phyloP scores from a whole-genome alignment of 1,140 invertebrate genomes.

The Psilanteris sp. region DNA sequence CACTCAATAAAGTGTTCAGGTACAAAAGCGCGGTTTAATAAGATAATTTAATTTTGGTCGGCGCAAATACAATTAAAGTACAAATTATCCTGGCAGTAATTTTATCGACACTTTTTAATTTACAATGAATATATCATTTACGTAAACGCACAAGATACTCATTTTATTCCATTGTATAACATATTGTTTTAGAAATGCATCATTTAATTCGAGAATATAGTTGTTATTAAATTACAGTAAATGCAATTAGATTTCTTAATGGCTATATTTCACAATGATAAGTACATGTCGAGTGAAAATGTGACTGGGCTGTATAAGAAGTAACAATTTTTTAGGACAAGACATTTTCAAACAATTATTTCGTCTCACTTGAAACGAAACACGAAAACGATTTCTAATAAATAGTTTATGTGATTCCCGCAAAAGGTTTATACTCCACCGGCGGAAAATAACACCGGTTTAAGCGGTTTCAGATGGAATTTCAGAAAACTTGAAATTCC shows the following conservation, averaged over 20 bases:
- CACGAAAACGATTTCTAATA: neutral
- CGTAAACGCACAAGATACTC: too few relatives aligned
- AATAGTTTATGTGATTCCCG: too few relatives aligned
- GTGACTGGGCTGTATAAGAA: neutral
- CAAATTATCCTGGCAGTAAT: too few relatives aligned
- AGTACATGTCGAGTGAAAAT: conserved; percentile 12
- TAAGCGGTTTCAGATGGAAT: too few relatives aligned
- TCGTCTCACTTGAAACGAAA: neutral
- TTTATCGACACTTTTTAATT: too few relatives aligned
- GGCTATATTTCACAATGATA: conserved; percentile 2
- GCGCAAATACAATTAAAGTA: conserved; percentile 12
- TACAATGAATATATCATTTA: too few relatives aligned
- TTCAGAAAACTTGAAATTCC: neutral
- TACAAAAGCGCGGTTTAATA: conserved; percentile 5
- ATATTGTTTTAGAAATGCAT: too few relatives aligned
- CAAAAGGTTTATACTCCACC: too few relatives aligned
- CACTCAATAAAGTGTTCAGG: conserved; percentile 19
- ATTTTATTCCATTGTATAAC: too few relatives aligned
- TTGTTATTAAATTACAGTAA: too few relatives aligned
- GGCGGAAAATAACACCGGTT: neutral
- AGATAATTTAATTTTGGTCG: conserved; percentile 2
- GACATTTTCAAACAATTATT: conserved; percentile 1
- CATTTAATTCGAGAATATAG: too few relatives aligned
- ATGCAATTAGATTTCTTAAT: too few relatives aligned
- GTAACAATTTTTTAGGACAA: conserved; percentile 1